Evolutionary conservation across 1,140 invertebrate species (phyloP).

Genomic region (Drosophila melanica): DNA sequence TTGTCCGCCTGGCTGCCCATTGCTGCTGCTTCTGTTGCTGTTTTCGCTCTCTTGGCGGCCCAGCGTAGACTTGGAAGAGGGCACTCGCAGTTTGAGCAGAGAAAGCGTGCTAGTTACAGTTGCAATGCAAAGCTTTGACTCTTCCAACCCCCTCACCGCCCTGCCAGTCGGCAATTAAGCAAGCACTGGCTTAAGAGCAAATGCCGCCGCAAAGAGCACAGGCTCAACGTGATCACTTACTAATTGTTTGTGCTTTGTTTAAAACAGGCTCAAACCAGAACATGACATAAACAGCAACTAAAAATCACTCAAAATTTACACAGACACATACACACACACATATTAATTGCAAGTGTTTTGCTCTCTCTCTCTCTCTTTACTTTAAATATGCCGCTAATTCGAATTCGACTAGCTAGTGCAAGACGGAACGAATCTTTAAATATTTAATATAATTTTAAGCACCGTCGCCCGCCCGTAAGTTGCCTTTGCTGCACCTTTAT

Average conservation of each 20-base stretch:
- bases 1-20: constrained; percentile 23
- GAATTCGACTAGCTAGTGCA: neutral
- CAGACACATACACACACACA: constrained; percentile 3
- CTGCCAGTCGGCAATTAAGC: constrained; percentile 5
- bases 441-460: constrained; percentile 15
- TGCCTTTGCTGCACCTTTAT: constrained; percentile 31
- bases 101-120: constrained; percentile 76
- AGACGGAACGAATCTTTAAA: constrained; percentile 10
- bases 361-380: neutral
- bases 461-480: constrained; percentile 1
- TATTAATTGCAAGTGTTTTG: neutral
- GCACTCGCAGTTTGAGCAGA: constrained; percentile 40
- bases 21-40: constrained; percentile 11
- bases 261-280: neutral
- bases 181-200: constrained; percentile 32
- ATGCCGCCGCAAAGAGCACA: neutral
- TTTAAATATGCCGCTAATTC: neutral
- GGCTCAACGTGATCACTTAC: constrained; percentile 19
- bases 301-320: constrained; percentile 2
- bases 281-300: constrained; percentile 1
- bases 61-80: constrained; percentile 17
- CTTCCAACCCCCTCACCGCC: no score
- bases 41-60: constrained; percentile 38
- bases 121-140: constrained; percentile 56
- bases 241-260: constrained; percentile 9